Evolutionary conservation across 2,888 invertebrate species (phyloP), one percentile per base, ranked within the genome.

Genomic region (Philhelius pedissequus): DNA sequence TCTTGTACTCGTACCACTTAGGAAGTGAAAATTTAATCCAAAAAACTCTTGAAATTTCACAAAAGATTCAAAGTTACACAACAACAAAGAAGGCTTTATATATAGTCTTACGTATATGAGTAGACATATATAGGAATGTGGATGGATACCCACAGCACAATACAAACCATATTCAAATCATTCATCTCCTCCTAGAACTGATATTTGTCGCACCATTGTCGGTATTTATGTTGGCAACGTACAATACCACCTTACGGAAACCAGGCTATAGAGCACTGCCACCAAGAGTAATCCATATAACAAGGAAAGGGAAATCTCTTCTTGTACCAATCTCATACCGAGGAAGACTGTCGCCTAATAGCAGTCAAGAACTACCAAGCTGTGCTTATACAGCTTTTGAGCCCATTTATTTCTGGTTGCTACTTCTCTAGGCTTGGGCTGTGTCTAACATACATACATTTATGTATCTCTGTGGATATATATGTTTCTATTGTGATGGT

Each of bases 301-400:
- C 38, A 64, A 69, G 62, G 58, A 69, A 56, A 69, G 18, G 43
- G 35, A 69, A 83, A 83, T 62, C 79, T 50, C 82, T 38, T 43
- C 40, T 50, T 58, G 43, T 56, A 64, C 52, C 22, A 48, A 69
- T 69, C 35, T 58, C 25, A 43, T 62, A 52, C 38, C n/a, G 62
- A 58, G 64, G 70, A 75, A 79, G 52, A 69, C 52, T 84, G 79
- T 79, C 70, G 60, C 79, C 79, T 60, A 40, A 70, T 52, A 75
- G 74, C 48, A 84, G 66, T 75, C 64, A 75, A 79, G 75, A 70
- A 54, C 58, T 70, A 64, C 43, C 22, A 78, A 68, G 78, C 58
- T 58, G 38, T 54, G 43, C 35, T 32, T 56, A 18, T 3, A 35
- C 1, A n/a, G 20, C 69, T 69, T 62, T 74, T 74, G 50, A 69